phyloP scores from a whole-genome alignment of 2,888 invertebrate species.

The Nycteola revayana region DNA sequence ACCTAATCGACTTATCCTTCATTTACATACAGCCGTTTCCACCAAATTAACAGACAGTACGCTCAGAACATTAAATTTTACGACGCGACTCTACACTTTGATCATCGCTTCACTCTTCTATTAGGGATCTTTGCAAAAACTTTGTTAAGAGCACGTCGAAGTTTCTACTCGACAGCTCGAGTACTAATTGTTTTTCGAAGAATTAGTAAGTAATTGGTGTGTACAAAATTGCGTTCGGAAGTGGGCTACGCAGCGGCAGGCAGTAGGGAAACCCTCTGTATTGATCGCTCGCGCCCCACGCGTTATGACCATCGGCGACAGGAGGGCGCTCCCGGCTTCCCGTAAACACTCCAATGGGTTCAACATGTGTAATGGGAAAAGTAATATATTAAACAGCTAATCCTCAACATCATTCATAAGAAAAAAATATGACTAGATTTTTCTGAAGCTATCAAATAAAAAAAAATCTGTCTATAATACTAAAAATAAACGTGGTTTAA shows the following conservation, averaged over 20 bases:
- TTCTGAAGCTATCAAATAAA: too few relatives aligned
- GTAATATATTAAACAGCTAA: conserved; percentile 22
- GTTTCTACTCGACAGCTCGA: conserved; percentile 18
- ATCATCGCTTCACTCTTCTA: conserved; percentile 20
- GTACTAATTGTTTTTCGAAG: conserved; percentile 39
- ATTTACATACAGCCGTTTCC: conserved; percentile 23
- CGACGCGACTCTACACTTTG: conserved; percentile 20
- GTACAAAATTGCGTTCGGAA: conserved; percentile 49
- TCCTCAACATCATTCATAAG: conserved; percentile 5
- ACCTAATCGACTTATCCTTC: conserved; percentile 12
- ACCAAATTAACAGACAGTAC: conserved; percentile 14
- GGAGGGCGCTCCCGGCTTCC: conserved; percentile 67
- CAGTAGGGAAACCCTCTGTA: conserved; percentile 71
- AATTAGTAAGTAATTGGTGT: conserved; percentile 40
- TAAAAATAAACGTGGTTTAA: too few relatives aligned
- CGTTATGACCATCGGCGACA: conserved; percentile 75
- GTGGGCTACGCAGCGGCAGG: conserved; percentile 48
- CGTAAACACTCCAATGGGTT: conserved; percentile 55
- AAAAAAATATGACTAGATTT: too few relatives aligned
- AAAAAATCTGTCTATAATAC: too few relatives aligned
- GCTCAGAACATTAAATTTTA: conserved; percentile 21
- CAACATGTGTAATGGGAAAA: conserved; percentile 49
- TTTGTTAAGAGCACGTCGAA: conserved; percentile 21
- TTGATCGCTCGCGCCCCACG: conserved; percentile 74
- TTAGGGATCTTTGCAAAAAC: conserved; percentile 20